These are phyloP conservation scores for Cephus runcator DNA, from an alignment of 2,888 invertebrate species.

Conservation along the genomic window DNA sequence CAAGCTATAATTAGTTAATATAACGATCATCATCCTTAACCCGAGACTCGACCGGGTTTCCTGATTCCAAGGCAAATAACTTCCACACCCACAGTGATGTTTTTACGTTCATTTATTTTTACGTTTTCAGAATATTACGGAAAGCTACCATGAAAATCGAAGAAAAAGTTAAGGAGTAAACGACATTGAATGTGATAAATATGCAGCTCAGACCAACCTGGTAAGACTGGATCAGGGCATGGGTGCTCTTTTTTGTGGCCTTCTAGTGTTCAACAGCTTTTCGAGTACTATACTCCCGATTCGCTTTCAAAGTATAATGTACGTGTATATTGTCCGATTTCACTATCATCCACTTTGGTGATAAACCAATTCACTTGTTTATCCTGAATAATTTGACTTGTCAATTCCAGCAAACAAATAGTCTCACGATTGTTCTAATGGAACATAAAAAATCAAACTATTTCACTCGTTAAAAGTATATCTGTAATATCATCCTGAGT, in stretches of 20 bases:
- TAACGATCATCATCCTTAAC: background rate
- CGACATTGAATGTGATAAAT: background rate
- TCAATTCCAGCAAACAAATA: background rate
- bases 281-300: background rate
- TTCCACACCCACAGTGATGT: background rate
- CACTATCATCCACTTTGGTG: background rate
- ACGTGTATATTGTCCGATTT: background rate
- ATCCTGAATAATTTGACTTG: background rate
- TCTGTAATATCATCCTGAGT: too few relatives aligned
- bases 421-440: background rate
- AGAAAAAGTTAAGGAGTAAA: background rate
- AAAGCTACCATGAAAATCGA: background rate
- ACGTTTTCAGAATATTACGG: background rate
- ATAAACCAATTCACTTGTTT: background rate
- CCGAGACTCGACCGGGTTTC: background rate
- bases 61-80: background rate
- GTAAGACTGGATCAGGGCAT: background rate
- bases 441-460: background rate
- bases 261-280: background rate
- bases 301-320: background rate
- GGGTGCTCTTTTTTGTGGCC: background rate
- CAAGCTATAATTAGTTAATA: background rate
- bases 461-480: too few relatives aligned
- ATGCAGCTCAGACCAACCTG: background rate
- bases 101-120: background rate